Conservation (phyloP, 2,888 invertebrate species). For the Folsomia candida region DNA sequence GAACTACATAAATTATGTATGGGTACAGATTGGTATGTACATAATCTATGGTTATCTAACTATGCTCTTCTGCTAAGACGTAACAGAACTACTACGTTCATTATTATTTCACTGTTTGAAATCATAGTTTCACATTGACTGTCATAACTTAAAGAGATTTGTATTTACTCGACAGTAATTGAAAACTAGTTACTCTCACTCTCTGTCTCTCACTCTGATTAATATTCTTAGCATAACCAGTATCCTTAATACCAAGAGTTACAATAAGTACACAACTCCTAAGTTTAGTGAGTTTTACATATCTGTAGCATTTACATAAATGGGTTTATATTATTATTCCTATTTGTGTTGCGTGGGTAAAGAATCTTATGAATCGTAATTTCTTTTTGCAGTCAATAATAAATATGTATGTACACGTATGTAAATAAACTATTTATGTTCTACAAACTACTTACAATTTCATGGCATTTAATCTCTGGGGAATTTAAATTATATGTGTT, state of each 20-base stretch:
- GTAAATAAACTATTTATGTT: neutral
- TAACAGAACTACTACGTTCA: too few relatives aligned
- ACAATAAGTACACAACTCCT: neutral
- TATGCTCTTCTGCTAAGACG: too few relatives aligned
- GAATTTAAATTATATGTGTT: neutral
- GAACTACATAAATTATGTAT: too few relatives aligned
- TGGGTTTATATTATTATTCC: neutral
- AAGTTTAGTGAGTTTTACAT: neutral
- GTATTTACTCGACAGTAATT: neutral
- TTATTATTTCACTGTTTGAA: too few relatives aligned
- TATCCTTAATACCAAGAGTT: neutral
- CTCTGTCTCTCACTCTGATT: constrained; percentile 44
- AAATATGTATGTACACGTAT: neutral
- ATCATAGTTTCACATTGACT: too few relatives aligned
- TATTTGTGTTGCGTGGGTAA: neutral
- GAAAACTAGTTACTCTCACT: constrained; percentile 42
- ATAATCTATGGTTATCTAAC: too few relatives aligned
- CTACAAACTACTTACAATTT: too few relatives aligned
- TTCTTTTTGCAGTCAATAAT: neutral
- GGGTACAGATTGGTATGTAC: too few relatives aligned
- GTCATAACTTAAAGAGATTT: too few relatives aligned
- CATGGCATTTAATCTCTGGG: neutral
- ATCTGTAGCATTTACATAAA: neutral
- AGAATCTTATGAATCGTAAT: neutral
- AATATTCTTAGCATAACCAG: neutral